phyloP scores from a whole-genome alignment of 2,113 vertebrate species.

The Phalacrocorax brasilianus region DNA sequence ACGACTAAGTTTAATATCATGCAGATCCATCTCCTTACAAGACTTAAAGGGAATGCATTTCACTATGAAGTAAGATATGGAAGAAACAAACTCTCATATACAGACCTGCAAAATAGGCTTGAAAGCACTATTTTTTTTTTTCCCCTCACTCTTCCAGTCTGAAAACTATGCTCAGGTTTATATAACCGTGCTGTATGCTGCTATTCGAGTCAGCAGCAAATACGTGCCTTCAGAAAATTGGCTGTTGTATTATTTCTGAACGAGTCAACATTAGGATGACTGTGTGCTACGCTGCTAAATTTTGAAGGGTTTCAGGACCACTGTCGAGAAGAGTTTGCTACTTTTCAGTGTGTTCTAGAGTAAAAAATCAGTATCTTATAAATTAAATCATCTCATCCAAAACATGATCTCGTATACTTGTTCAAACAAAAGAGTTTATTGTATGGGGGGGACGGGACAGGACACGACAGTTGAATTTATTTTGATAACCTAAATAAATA shows the following conservation, averaged over 20 bases:
- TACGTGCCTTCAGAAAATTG: neutral
- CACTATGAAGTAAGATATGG: neutral
- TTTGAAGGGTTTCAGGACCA: neutral
- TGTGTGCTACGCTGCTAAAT: neutral
- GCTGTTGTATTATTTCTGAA: neutral
- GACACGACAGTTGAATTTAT: neutral
- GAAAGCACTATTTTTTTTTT: neutral
- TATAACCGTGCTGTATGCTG: fast-evolving
- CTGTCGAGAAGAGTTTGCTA: neutral
- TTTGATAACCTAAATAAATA: neutral
- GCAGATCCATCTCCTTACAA: neutral
- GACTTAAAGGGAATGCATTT: neutral
- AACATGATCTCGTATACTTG: neutral
- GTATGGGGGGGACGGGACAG: neutral
- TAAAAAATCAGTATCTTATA: neutral
- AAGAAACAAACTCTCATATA: neutral
- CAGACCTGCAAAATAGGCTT: neutral
- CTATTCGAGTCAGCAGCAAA: neutral
- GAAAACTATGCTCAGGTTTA: neutral
- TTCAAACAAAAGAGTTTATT: neutral
- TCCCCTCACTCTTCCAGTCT: neutral
- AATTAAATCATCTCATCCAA: neutral
- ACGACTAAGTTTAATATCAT: neutral
- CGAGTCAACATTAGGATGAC: neutral
- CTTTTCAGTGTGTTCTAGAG: neutral